phyloP scores from a whole-genome alignment of 2,888 invertebrate species.

The Clusia tigrina region DNA sequence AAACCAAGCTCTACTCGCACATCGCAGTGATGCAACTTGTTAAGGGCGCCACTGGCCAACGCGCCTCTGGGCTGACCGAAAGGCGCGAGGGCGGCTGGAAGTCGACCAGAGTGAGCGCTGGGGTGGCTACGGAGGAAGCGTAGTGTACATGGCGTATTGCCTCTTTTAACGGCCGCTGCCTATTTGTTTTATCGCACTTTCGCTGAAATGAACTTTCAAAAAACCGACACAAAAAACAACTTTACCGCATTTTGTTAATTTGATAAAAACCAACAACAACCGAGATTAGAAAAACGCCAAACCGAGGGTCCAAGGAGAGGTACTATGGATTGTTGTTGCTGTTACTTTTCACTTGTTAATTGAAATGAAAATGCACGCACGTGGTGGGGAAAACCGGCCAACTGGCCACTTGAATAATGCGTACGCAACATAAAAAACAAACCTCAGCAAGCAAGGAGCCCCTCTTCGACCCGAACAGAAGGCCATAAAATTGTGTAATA shows the following conservation, averaged over 20 bases:
- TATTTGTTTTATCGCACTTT: constrained; percentile 61
- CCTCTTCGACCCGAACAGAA: too few species aligned
- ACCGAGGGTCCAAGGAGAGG: too few species aligned
- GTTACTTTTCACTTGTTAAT: constrained; percentile 39
- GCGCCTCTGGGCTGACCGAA: too few species aligned
- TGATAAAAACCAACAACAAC: constrained; percentile 51
- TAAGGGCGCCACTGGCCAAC: too few species aligned
- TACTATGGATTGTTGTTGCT: too few species aligned
- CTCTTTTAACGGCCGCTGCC: constrained; percentile 32
- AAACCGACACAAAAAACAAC: too few species aligned
- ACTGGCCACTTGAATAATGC: too few species aligned
- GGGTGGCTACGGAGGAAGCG: background rate
- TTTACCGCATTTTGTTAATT: constrained; percentile 56
- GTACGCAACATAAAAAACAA: too few species aligned
- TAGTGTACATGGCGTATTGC: background rate
- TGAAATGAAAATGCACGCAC: constrained; percentile 52
- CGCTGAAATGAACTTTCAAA: constrained; percentile 50
- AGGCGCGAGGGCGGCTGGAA: constrained; percentile 29
- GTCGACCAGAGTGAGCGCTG: background rate
- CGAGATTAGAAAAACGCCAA: constrained; percentile 28
- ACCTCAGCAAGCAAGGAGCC: too few species aligned
- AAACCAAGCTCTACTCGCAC: constrained; percentile 45
- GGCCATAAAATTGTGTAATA: too few species aligned
- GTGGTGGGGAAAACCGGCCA: too few species aligned
- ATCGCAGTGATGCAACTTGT: constrained; percentile 54